A percentile compares a stretch with the other conserved stretches of the same genome.
Evolutionary conservation across 2,113 vertebrate genomes (phyloP).

Genomic region (Trichechus manatus): DNA sequence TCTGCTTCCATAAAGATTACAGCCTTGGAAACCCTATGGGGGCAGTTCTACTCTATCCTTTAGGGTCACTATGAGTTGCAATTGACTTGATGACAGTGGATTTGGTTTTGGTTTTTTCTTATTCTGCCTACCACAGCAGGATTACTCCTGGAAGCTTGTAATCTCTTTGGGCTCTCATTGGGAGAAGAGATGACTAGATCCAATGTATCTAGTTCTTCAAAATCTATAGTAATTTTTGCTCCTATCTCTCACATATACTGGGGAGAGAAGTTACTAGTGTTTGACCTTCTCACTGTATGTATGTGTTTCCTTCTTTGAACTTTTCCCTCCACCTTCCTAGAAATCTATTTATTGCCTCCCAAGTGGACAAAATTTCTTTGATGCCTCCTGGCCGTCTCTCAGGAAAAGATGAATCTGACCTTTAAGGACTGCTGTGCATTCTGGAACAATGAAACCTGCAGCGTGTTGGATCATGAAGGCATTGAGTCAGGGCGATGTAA

Average conservation of each 20-base stretch:
- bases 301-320: background rate
- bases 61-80: no score
- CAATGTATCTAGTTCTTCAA: background rate
- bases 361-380: background rate
- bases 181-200: no score
- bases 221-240: background rate
- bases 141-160: background rate
- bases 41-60: no score
- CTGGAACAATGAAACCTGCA: background rate
- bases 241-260: rapidly evolving
- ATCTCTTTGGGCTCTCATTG: no score
- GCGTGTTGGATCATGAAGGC: slow-evolving; percentile 29
- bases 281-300: background rate
- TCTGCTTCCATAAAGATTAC: no score
- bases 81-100: no score
- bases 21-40: no score
- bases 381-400: no score
- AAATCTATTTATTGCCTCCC: background rate
- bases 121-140: rapidly evolving
- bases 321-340: background rate
- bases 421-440: no score
- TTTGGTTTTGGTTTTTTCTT: no score
- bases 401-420: no score
- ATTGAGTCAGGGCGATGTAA: slow-evolving; percentile 54
- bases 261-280: background rate